Evolutionary conservation across 2,888 invertebrate genomes (phyloP).

Genomic region (Drosophila neoperkinsi): DNA sequence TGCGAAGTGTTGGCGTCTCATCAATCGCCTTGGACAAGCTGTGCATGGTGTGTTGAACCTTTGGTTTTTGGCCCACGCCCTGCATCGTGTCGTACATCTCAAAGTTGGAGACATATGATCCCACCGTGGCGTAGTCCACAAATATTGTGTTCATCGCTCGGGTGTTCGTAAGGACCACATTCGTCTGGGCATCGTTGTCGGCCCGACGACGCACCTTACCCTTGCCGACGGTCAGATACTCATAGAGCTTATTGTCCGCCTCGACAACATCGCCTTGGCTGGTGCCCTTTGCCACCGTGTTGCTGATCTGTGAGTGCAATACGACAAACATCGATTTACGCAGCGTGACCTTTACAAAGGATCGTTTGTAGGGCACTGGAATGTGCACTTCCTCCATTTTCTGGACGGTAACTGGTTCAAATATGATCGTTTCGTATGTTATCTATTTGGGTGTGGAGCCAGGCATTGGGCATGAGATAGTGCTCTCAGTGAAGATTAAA

Average conservation of each 20-base stretch:
- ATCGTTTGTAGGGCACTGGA: slow-evolving; percentile 51
- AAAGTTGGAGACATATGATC: slow-evolving; percentile 90
- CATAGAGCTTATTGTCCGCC: slow-evolving; percentile 88
- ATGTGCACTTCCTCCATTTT: neutral
- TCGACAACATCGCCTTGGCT: slow-evolving; percentile 87
- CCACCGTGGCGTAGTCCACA: slow-evolving; percentile 83
- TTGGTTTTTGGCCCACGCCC: slow-evolving; percentile 7
- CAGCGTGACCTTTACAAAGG: slow-evolving; percentile 87
- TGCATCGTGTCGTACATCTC: slow-evolving; percentile 91
- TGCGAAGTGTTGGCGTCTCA: neutral
- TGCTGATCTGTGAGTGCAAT: slow-evolving; percentile 88
- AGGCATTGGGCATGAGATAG: neutral
- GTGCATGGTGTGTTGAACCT: neutral
- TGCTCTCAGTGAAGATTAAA: neutral
- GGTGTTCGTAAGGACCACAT: slow-evolving; percentile 87
- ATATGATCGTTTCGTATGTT: slow-evolving; percentile 39
- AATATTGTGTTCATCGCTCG: slow-evolving; percentile 87
- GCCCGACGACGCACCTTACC: slow-evolving; percentile 89
- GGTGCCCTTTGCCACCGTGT: slow-evolving; percentile 87
- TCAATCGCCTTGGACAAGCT: neutral
- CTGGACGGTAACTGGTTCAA: neutral
- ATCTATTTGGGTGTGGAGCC: slow-evolving; percentile 37
- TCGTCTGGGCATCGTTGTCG: slow-evolving; percentile 90
- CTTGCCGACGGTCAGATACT: slow-evolving; percentile 89
- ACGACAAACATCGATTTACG: slow-evolving; percentile 89